phyloP scores from a whole-genome alignment of 2,888 invertebrate genomes.

The Opisthograptis luteolata region DNA sequence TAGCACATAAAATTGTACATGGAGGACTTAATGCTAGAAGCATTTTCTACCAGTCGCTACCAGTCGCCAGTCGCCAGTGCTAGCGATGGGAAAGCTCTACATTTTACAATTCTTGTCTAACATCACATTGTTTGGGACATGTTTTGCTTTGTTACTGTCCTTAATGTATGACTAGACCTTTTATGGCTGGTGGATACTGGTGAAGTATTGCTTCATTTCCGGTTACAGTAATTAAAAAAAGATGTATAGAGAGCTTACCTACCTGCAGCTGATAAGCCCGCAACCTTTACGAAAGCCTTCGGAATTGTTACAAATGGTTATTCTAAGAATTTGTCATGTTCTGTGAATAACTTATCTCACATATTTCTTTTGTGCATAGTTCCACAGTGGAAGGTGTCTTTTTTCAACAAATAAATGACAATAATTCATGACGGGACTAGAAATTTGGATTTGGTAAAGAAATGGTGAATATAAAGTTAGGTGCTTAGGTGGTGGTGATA shows the following conservation, averaged over 20 bases:
- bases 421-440: too few relatives aligned
- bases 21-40: too few relatives aligned
- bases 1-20: too few relatives aligned
- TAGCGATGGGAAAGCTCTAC: not conserved
- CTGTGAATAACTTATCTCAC: not conserved
- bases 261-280: not conserved
- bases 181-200: not conserved
- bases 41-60: too few relatives aligned
- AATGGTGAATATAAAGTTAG: too few relatives aligned
- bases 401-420: not conserved
- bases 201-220: not conserved
- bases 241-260: not conserved
- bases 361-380: not conserved
- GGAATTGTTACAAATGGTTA: not conserved
- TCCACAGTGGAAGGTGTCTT: not conserved
- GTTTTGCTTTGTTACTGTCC: too few relatives aligned
- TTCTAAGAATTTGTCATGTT: not conserved
- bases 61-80: too few relatives aligned
- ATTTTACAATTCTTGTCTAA: not conserved
- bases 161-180: not conserved
- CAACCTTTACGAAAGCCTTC: not conserved
- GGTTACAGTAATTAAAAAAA: not conserved
- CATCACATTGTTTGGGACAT: not conserved
- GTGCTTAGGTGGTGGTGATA: too few relatives aligned
- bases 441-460: too few relatives aligned